Percentiles rank a stretch among this genome's conserved stretches.
Evolutionary conservation across 2,888 invertebrate genomes (phyloP).

Genomic region (Drosophila fulvimacula): DNA sequence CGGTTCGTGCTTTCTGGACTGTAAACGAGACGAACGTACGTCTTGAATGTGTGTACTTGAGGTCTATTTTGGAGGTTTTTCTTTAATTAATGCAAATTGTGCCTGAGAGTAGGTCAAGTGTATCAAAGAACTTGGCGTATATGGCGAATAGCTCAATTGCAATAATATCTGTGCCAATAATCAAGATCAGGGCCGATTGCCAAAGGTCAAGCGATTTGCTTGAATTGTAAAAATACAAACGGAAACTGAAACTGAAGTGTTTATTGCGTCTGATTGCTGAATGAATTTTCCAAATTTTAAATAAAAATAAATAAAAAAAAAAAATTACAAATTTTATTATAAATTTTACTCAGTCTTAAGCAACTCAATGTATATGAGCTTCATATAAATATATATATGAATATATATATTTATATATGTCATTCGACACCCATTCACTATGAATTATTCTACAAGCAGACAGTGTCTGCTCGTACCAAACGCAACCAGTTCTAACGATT

Average conservation of each 20-base stretch:
- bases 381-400: neutral
- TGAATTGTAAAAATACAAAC: constrained; percentile 5
- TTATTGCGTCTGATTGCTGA: neutral
- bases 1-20: constrained; percentile 74
- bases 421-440: constrained; percentile 9
- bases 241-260: neutral
- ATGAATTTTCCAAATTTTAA: neutral
- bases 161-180: constrained; percentile 23
- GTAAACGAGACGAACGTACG: constrained; percentile 49
- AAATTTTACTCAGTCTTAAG: neutral
- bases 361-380: neutral
- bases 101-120: constrained; percentile 66
- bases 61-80: constrained; percentile 64
- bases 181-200: constrained; percentile 47
- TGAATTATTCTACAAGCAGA: constrained; percentile 8
- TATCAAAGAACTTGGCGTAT: constrained; percentile 36
- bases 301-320: neutral
- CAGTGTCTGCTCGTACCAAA: constrained; percentile 1
- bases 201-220: constrained; percentile 24
- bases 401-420: neutral
- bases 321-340: neutral
- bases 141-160: constrained; percentile 21
- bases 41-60: constrained; percentile 37
- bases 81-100: constrained; percentile 63
- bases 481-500: constrained; percentile 30